Conservation (phyloP, 2,797 vertebrate species). For the Protosalanx chinensis region DNA sequence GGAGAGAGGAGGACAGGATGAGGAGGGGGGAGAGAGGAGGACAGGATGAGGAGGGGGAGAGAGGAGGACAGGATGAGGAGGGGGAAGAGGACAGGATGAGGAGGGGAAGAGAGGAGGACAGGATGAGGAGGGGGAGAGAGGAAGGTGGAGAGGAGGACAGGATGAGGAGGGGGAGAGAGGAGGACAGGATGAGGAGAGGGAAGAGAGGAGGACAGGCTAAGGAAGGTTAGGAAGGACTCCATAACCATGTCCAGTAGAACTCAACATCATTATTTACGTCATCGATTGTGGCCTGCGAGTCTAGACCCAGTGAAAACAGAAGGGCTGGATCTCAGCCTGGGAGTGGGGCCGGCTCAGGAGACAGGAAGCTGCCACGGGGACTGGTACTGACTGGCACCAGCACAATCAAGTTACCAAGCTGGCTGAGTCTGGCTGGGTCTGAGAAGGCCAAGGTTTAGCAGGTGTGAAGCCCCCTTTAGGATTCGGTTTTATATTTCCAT, state of each 20-base stretch:
- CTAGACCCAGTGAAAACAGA: slow-evolving; percentile 73
- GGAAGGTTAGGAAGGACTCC: slow-evolving; percentile 34
- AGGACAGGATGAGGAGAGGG: too few relatives aligned
- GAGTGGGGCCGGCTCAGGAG: slow-evolving; percentile 13
- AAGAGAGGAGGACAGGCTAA: slow-evolving; percentile 14
- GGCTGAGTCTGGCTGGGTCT: neutral
- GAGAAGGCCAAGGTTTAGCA: neutral
- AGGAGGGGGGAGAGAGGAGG: too few relatives aligned
- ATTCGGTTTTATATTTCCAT: neutral
- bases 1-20: too few relatives aligned
- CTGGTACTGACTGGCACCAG: neutral
- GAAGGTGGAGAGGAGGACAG: too few relatives aligned
- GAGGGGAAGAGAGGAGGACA: neutral
- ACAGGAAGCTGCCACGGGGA: slow-evolving; percentile 17
- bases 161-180: neutral
- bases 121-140: neutral
- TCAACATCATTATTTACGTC: slow-evolving; percentile 50
- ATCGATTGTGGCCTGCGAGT: slow-evolving; percentile 62
- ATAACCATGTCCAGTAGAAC: slow-evolving; percentile 48
- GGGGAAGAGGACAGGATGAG: too few relatives aligned
- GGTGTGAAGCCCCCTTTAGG: neutral
- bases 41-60: too few relatives aligned
- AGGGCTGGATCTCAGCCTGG: slow-evolving; percentile 18
- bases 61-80: neutral
- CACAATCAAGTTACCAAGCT: neutral